Percentiles rank a stretch among this genome's conserved stretches.
Evolutionary conservation across 2,113 vertebrate species (phyloP).

Genomic region (Mixornis gularis): DNA sequence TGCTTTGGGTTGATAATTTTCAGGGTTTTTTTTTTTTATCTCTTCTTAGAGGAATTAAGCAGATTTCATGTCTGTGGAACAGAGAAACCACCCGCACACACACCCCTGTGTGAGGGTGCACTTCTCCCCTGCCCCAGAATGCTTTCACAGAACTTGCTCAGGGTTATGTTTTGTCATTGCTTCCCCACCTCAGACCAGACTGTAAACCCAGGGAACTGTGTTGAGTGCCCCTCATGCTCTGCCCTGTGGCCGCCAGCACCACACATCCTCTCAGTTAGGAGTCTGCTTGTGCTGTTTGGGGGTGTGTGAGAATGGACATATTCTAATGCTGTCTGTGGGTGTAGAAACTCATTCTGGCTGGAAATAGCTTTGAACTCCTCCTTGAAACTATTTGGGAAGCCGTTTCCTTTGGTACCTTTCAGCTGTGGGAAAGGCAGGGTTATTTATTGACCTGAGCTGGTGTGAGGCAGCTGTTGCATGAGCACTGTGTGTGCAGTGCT

Average conservation of each 20-base stretch:
- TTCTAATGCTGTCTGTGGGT: not conserved
- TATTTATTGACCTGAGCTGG: not conserved
- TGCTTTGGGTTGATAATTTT: not conserved
- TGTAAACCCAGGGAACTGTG: not conserved
- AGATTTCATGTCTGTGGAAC: not conserved
- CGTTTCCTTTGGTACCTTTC: not conserved
- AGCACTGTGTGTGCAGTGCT: not conserved
- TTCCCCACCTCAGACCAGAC: not conserved
- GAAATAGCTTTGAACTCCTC: not conserved
- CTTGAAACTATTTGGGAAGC: not conserved
- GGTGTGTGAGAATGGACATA: not conserved
- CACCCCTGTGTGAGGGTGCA: not conserved
- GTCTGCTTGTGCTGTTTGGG: not conserved
- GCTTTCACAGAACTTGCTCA: not conserved
- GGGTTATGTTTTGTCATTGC: not conserved
- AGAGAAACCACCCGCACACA: not conserved
- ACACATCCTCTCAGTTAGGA: fast-evolving
- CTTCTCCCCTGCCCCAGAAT: not conserved
- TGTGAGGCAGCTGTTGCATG: not conserved
- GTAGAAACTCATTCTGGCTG: not conserved
- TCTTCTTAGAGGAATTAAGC: not conserved
- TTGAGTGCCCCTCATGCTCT: not conserved
- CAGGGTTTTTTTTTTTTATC: not conserved
- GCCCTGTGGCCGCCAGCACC: not conserved
- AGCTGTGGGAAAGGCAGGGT: not conserved